Evolutionary conservation across 2,888 invertebrate species (phyloP).

Genomic region (Ferdinandea cuprea): DNA sequence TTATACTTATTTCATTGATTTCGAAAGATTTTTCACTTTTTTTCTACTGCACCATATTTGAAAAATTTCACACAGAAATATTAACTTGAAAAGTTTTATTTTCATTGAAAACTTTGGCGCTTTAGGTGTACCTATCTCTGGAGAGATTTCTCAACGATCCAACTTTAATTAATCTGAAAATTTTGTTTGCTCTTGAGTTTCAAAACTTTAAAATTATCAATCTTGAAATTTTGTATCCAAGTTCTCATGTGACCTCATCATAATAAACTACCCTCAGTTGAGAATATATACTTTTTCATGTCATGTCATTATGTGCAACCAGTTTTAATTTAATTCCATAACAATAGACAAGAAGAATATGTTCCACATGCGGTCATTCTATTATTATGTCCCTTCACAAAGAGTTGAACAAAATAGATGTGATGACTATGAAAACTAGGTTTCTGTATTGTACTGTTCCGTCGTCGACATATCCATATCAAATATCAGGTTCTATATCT

Average conservation of each 20-base stretch:
- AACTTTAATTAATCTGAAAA: neutral
- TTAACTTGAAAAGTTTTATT: neutral
- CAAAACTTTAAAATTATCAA: neutral
- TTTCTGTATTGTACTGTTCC: neutral
- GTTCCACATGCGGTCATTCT: constrained; percentile 1
- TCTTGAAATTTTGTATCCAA: too few relatives aligned
- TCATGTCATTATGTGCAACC: neutral
- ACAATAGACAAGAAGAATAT: neutral
- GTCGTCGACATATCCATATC: neutral
- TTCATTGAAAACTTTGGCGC: neutral
- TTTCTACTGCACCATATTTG: neutral
- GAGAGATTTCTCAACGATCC: neutral
- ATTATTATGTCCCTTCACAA: neutral
- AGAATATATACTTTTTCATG: too few relatives aligned
- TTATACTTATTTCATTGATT: neutral
- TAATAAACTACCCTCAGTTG: neutral
- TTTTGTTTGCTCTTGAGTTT: neutral
- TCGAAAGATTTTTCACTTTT: neutral
- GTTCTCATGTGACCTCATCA: neutral
- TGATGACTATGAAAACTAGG: constrained; percentile 1
- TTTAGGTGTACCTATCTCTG: neutral
- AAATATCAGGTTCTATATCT: too few relatives aligned
- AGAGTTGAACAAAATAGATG: neutral
- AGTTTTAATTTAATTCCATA: neutral
- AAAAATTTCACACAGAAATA: neutral